phyloP scores from a whole-genome alignment of 1,140 invertebrate species.

The Uloborus diversus region DNA sequence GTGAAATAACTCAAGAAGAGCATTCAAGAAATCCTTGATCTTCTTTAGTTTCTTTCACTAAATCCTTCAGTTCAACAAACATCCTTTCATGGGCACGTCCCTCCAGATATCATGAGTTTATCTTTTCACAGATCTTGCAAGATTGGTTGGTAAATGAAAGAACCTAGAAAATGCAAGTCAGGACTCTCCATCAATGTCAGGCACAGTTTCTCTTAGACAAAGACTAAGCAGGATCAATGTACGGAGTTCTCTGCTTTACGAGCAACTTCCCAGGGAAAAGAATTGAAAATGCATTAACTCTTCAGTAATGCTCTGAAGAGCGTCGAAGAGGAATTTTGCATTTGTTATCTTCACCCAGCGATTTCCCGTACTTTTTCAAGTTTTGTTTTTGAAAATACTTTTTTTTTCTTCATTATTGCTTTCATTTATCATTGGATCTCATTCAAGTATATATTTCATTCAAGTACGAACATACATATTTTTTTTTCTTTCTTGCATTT shows the following conservation, averaged over 20 bases:
- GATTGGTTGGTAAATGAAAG: constrained; percentile 39
- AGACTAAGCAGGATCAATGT: constrained; percentile 29
- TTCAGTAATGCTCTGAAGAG: constrained; percentile 26
- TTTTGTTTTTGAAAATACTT: not conserved
- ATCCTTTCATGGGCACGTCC: too few species aligned
- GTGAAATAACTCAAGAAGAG: too few species aligned
- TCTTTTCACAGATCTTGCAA: not conserved
- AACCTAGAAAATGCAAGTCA: constrained; percentile 26
- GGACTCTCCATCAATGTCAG: constrained; percentile 33
- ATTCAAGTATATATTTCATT: too few species aligned
- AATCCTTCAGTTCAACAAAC: too few species aligned
- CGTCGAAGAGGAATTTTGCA: constrained; percentile 30
- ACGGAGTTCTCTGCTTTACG: constrained; percentile 1
- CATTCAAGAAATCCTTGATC: too few species aligned
- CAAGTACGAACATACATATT: too few species aligned
- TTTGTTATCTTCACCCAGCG: constrained; percentile 3
- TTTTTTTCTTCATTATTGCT: not conserved
- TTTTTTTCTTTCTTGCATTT: too few species aligned
- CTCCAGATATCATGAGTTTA: too few species aligned
- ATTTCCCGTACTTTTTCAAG: constrained; percentile 15
- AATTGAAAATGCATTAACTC: constrained; percentile 48
- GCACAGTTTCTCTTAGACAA: constrained; percentile 30
- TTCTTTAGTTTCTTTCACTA: too few species aligned
- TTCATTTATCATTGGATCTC: too few species aligned
- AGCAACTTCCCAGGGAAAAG: constrained; percentile 29